Evolutionary conservation across 2,113 vertebrate species (phyloP).

Genomic region (Scomber japonicus): DNA sequence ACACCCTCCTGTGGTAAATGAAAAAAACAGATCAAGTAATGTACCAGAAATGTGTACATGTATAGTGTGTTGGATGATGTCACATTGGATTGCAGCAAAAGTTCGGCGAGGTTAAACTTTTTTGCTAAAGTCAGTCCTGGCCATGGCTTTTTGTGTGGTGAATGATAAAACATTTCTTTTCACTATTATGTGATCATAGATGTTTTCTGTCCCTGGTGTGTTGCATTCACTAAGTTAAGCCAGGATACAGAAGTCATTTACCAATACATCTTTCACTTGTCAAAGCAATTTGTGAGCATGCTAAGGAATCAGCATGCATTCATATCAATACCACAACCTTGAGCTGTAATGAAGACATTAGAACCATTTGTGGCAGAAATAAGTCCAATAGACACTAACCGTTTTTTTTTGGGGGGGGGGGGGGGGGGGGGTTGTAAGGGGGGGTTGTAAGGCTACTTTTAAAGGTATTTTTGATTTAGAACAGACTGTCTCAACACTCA

Average conservation of each 20-base stretch:
- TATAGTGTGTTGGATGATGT: too few species aligned
- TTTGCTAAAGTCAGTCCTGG: too few species aligned
- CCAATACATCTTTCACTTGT: background rate
- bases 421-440: too few species aligned
- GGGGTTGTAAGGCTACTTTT: background rate
- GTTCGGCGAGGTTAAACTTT: too few species aligned
- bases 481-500: background rate
- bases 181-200: background rate
- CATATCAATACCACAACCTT: background rate
- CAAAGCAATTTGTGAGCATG: constrained; percentile 6
- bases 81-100: too few species aligned
- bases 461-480: too few species aligned
- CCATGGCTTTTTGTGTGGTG: too few species aligned
- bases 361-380: background rate
- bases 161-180: background rate
- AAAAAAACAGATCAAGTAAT: too few species aligned
- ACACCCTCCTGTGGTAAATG: too few species aligned
- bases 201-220: background rate
- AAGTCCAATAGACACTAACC: background rate
- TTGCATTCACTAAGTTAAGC: background rate
- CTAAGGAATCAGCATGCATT: background rate
- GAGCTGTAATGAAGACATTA: background rate
- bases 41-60: too few species aligned
- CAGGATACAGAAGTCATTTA: background rate
- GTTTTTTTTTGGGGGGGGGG: too few species aligned